Evolutionary conservation across 2,797 vertebrate species (phyloP).

Genomic region (Uromys caudimaculatus): DNA sequence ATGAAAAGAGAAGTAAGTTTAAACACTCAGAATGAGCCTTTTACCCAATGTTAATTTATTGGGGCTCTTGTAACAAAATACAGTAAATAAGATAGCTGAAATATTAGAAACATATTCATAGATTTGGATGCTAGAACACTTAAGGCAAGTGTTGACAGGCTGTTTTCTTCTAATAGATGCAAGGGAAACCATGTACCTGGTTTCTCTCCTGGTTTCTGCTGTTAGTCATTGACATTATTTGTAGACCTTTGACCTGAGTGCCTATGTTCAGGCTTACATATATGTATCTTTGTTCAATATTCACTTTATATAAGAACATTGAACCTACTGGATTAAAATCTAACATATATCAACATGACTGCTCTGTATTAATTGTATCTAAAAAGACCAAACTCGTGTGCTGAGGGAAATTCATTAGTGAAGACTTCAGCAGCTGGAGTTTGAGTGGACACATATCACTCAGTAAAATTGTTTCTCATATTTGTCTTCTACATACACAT

Average conservation of each 20-base stretch:
- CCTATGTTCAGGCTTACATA: not conserved
- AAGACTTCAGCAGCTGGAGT: not conserved
- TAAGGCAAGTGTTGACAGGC: not conserved
- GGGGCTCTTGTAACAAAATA: no score
- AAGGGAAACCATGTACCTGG: not conserved
- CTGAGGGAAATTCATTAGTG: not conserved
- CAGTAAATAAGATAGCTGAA: not conserved
- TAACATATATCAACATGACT: not conserved
- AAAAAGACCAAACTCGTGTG: not conserved
- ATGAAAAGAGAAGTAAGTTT: not conserved
- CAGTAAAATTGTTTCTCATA: not conserved
- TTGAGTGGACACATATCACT: not conserved
- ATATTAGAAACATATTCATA: not conserved
- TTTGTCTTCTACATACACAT: not conserved
- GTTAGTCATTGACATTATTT: not conserved
- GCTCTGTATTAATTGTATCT: not conserved
- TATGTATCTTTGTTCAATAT: no score
- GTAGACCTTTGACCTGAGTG: not conserved
- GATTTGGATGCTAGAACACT: not conserved
- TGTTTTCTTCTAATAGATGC: not conserved
- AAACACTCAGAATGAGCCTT: not conserved
- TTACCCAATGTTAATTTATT: not conserved
- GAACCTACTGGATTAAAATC: not conserved
- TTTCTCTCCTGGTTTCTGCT: no score
- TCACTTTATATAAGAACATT: not conserved